Percentiles rank a stretch among this genome's conserved stretches.
These are phyloP conservation scores for Aphelocoma californica DNA, from an alignment of 2,797 vertebrate species.

Conservation along the genomic window DNA sequence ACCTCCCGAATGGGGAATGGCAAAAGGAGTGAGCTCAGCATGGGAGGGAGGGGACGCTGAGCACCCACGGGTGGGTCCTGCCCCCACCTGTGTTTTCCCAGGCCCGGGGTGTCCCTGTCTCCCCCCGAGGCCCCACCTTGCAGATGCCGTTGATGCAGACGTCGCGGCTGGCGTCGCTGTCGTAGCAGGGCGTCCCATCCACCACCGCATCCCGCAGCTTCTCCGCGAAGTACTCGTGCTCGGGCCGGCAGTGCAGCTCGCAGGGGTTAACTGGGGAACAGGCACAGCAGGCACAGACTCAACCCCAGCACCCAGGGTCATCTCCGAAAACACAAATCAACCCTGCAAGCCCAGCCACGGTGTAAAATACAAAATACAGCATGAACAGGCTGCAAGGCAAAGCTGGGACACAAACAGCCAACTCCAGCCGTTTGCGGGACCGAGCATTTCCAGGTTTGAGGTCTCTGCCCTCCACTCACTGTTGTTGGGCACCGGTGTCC, in stretches of 20 bases:
- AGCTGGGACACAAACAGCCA: rapidly evolving
- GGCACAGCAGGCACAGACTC: not conserved
- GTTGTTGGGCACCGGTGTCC: slow-evolving; percentile 85
- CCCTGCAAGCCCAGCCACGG: not conserved
- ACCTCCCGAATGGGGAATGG: rapidly evolving
- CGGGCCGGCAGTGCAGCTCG: slow-evolving; percentile 91
- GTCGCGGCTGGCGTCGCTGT: slow-evolving; percentile 81
- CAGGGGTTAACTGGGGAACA: slow-evolving; percentile 84
- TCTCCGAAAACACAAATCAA: rapidly evolving
- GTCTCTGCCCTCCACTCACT: slow-evolving; percentile 71
- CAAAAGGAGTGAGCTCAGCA: not conserved
- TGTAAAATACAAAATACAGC: rapidly evolving
- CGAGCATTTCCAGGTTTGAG: rapidly evolving
- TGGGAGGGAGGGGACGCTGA: rapidly evolving
- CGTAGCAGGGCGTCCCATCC: slow-evolving; percentile 89
- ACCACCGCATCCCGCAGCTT: slow-evolving; percentile 88
- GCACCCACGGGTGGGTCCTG: not conserved
- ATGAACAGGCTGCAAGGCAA: rapidly evolving
- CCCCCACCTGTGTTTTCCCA: rapidly evolving
- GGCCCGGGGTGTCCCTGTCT: rapidly evolving
- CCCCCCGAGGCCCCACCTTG: slow-evolving; percentile 79
- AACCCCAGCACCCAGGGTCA: not conserved
- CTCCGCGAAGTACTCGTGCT: slow-evolving; percentile 84
- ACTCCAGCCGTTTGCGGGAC: rapidly evolving
- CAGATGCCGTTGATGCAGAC: slow-evolving; percentile 95